Percentiles rank a stretch among this genome's conserved stretches.
These are phyloP conservation scores for Leguminivora glycinivorella DNA, from an alignment of 1,140 invertebrate genomes.

Conservation along the genomic window DNA sequence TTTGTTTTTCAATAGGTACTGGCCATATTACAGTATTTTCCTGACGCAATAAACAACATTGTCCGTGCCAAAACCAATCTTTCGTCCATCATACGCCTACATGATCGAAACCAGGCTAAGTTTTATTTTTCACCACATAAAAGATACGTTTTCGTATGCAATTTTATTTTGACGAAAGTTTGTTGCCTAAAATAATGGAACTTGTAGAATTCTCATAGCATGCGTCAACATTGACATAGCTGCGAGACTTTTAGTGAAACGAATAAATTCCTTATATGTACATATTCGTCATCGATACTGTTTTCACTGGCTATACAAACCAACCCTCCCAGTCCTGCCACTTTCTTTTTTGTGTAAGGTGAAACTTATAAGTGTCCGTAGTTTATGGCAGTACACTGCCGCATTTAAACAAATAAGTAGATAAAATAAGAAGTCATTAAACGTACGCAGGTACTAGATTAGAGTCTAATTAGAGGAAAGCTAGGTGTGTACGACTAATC, in stretches of 20 bases:
- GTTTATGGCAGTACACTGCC: no score
- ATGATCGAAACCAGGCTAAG: background rate
- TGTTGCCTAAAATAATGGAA: background rate
- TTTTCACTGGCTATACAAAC: background rate
- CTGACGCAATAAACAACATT: conserved; percentile 33
- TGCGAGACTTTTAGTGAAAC: background rate
- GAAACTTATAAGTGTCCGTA: no score
- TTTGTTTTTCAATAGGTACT: no score
- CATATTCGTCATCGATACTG: background rate
- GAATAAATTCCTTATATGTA: conserved; percentile 2
- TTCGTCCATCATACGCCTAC: conserved; percentile 35
- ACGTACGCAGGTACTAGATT: no score
- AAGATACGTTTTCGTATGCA: background rate
- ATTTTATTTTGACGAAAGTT: background rate
- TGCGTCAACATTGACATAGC: conserved; percentile 7
- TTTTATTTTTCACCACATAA: background rate
- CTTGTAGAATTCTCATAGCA: background rate
- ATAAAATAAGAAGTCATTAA: no score
- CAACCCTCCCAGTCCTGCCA: background rate
- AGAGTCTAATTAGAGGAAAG: no score
- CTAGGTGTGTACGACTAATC: no score
- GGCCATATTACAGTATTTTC: no score
- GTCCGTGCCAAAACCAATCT: conserved; percentile 43
- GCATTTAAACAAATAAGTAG: no score
- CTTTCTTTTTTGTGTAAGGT: background rate